Conservation (phyloP, 2,113 vertebrate genomes). For the Garra rufa region DNA sequence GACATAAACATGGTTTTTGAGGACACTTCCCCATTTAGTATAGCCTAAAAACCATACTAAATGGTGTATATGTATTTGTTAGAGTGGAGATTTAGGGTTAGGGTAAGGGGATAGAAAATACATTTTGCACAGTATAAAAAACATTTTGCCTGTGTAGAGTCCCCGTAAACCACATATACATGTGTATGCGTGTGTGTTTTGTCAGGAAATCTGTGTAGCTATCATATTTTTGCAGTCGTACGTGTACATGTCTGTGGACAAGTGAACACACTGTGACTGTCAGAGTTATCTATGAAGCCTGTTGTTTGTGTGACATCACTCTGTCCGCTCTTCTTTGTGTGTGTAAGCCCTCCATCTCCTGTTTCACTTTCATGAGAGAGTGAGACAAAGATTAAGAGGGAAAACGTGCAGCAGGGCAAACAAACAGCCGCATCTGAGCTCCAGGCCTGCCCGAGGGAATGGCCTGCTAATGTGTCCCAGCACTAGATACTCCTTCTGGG, state of each 20-base stretch:
- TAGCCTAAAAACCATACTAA: no score
- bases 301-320: slow-evolving; percentile 20
- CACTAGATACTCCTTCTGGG: slow-evolving; percentile 41
- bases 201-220: neutral
- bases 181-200: neutral
- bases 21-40: no score
- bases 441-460: slow-evolving; percentile 29
- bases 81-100: no score
- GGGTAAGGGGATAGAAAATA: neutral
- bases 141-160: neutral
- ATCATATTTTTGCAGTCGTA: neutral
- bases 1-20: neutral
- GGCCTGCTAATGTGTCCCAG: slow-evolving; percentile 41
- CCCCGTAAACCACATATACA: neutral
- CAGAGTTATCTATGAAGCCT: neutral
- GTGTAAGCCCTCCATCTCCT: neutral
- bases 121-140: neutral
- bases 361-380: slow-evolving; percentile 42
- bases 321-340: neutral
- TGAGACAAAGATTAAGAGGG: neutral
- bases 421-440: slow-evolving; percentile 41
- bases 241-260: neutral
- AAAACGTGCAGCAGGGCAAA: slow-evolving; percentile 31
- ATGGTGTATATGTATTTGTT: no score
- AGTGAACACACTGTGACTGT: neutral